Conservation (phyloP, 2,888 invertebrate genomes). For the Corbicula japonica region DNA sequence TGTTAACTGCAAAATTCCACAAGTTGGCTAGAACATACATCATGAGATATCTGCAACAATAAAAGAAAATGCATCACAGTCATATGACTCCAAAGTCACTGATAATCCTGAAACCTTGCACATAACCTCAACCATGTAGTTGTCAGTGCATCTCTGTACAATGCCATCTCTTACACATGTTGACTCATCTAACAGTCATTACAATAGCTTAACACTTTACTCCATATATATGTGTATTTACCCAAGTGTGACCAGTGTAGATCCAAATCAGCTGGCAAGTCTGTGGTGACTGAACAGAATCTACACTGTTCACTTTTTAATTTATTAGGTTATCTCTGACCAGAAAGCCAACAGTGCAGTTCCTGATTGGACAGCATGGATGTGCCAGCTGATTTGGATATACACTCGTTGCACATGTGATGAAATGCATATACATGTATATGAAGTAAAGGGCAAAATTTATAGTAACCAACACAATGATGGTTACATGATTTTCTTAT, state of each 20-base stretch:
- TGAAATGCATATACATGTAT: too few relatives aligned
- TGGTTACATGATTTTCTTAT: too few relatives aligned
- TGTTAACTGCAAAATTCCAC: slow-evolving; percentile 35
- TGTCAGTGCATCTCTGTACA: not conserved
- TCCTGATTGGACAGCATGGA: too few relatives aligned
- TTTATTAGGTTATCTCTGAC: too few relatives aligned
- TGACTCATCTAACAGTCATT: not conserved
- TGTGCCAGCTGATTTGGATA: too few relatives aligned
- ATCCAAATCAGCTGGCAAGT: not conserved
- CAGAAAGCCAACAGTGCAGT: too few relatives aligned
- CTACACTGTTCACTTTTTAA: too few relatives aligned
- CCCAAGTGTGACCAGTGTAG: not conserved
- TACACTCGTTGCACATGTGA: too few relatives aligned
- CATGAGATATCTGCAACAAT: slow-evolving; percentile 27
- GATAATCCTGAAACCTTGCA: slow-evolving; percentile 34
- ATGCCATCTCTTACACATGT: not conserved
- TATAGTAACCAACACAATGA: too few relatives aligned
- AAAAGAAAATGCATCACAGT: slow-evolving; percentile 60
- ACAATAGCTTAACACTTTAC: not conserved
- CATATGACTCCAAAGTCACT: slow-evolving; percentile 14
- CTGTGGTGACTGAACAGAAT: not conserved
- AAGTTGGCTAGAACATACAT: slow-evolving; percentile 12
- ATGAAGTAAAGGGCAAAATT: too few relatives aligned
- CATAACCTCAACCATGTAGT: not conserved
- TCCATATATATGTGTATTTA: too few relatives aligned